Evolutionary conservation across 2,888 invertebrate species (phyloP).

Genomic region (Rotaria sp.): DNA sequence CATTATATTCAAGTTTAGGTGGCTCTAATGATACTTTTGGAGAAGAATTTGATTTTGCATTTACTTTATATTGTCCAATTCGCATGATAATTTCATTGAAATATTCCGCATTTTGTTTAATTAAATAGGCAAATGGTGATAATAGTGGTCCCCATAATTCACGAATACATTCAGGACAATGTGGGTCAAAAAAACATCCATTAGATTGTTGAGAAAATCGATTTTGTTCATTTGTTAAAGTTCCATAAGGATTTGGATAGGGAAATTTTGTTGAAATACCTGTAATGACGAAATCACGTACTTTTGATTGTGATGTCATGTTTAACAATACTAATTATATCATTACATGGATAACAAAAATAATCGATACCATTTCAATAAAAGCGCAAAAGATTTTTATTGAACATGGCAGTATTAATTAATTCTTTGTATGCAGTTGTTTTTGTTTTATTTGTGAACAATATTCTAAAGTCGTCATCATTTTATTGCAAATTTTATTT

Average conservation of each 20-base stretch:
- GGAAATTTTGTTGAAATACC: slow-evolving; percentile 10
- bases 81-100: background rate
- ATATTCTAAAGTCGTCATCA: too few species aligned
- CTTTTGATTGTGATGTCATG: background rate
- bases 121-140: background rate
- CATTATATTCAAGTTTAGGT: background rate
- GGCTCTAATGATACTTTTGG: background rate
- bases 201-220: background rate
- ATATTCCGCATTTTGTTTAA: background rate
- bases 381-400: background rate
- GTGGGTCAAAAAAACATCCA: background rate
- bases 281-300: background rate
- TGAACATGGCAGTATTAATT: too few species aligned
- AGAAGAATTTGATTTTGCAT: background rate
- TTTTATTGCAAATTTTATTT: too few species aligned
- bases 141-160: background rate
- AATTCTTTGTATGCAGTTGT: too few species aligned
- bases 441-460: too few species aligned
- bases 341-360: too few species aligned
- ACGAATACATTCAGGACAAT: slow-evolving; percentile 1
- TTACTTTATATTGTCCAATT: background rate
- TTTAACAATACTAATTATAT: background rate
- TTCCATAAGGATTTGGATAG: background rate
- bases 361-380: background rate
- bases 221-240: background rate